Conservation (phyloP, 2,797 vertebrate genomes). For the Eutrigla gurnardus region DNA sequence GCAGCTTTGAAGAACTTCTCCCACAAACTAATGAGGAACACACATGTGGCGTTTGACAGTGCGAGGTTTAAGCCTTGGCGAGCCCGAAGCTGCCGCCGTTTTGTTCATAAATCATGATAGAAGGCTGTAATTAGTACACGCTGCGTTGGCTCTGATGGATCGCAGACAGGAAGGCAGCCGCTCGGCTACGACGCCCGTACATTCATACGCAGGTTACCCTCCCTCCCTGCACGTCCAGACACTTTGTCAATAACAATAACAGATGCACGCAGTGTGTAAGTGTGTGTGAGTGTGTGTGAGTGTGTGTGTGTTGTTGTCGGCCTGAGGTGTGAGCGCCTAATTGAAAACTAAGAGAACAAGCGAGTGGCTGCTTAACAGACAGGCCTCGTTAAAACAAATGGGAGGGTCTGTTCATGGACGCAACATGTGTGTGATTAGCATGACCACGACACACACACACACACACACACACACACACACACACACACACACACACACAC, state of each 20-base stretch:
- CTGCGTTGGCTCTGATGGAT: constrained; percentile 68
- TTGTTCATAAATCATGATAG: constrained; percentile 71
- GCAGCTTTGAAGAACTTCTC: constrained; percentile 12
- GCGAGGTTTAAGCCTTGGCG: constrained; percentile 16
- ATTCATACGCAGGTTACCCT: too few relatives aligned
- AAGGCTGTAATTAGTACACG: constrained; percentile 69
- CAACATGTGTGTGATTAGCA: constrained; percentile 58
- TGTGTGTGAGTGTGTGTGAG: constrained; percentile 3
- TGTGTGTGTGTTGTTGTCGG: constrained; percentile 13
- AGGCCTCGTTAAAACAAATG: constrained; percentile 61
- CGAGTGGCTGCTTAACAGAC: constrained; percentile 47
- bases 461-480: constrained; percentile 12
- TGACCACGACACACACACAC: constrained; percentile 40
- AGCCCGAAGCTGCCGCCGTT: constrained; percentile 44
- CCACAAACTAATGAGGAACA: constrained; percentile 14
- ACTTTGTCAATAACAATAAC: constrained; percentile 51
- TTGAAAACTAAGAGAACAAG: constrained; percentile 60
- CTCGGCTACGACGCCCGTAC: constrained; percentile 13
- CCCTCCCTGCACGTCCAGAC: neutral
- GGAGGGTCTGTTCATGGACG: constrained; percentile 32
- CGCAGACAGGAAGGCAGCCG: constrained; percentile 48
- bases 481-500: neutral
- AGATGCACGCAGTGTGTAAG: neutral
- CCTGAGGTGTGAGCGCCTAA: constrained; percentile 59
- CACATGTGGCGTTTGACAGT: constrained; percentile 19